Conservation (phyloP, 2,888 invertebrate species). For the Chloroclysta siterata region DNA sequence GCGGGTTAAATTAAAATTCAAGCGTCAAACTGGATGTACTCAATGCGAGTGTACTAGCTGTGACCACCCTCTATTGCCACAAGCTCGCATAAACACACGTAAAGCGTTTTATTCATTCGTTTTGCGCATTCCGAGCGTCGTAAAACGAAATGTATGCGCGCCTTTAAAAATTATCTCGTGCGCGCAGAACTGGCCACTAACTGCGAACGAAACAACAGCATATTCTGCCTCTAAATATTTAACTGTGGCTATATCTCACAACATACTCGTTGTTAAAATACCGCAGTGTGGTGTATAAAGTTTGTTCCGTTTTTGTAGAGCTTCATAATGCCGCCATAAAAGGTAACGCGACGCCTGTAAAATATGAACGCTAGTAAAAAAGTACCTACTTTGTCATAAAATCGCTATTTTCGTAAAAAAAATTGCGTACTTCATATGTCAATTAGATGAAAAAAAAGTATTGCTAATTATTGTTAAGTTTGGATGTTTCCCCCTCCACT, state of each 20-base stretch:
- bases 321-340: constrained; percentile 1
- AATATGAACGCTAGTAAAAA: not conserved
- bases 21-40: no score
- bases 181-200: constrained; percentile 33
- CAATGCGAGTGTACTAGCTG: not conserved
- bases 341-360: not conserved
- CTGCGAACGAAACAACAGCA: constrained; percentile 21
- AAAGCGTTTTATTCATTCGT: constrained; percentile 41
- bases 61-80: constrained; percentile 3
- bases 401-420: not conserved
- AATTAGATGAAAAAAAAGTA: no score
- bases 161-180: constrained; percentile 40
- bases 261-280: constrained; percentile 7
- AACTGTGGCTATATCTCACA: constrained; percentile 9
- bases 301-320: constrained; percentile 12
- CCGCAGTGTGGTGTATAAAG: constrained; percentile 10
- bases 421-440: not conserved
- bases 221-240: constrained; percentile 2
- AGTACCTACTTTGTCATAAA: not conserved
- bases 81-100: constrained; percentile 40
- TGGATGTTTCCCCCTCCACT: no score
- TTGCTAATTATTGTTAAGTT: no score
- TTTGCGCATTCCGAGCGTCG: constrained; percentile 38
- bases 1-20: no score
- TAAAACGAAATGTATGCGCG: constrained; percentile 39